Percentiles rank a stretch among this genome's conserved stretches.
Evolutionary conservation across 2,113 vertebrate genomes (phyloP).

Genomic region (Anthoscopus minutus): DNA sequence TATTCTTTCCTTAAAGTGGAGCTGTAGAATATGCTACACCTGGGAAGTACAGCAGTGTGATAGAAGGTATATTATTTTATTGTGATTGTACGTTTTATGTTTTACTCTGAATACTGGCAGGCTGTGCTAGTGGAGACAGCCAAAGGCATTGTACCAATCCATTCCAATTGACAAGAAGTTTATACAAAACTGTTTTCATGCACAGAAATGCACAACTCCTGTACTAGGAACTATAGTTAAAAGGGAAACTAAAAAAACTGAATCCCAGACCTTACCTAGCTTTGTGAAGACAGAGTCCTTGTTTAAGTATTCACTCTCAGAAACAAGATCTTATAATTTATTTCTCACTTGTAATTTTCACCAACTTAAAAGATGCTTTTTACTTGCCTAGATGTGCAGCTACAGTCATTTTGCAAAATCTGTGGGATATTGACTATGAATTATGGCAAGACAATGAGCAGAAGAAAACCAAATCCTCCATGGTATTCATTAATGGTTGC

Average conservation of each 20-base stretch:
- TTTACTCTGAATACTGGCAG: neutral
- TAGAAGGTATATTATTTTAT: neutral
- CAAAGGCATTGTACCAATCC: neutral
- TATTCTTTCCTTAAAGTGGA: neutral
- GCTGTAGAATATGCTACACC: neutral
- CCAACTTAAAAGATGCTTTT: neutral
- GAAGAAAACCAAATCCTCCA: neutral
- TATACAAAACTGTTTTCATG: neutral
- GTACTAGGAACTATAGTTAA: neutral
- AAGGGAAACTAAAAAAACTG: neutral
- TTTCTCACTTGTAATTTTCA: neutral
- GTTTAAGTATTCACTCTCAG: neutral
- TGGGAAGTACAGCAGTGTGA: neutral
- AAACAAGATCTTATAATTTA: neutral
- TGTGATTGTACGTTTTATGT: neutral
- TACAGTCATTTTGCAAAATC: constrained; percentile 25
- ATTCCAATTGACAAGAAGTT: neutral
- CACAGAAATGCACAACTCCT: neutral
- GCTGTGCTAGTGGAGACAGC: neutral
- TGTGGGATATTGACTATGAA: constrained; percentile 10
- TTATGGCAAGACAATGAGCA: constrained; percentile 10
- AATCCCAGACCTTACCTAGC: neutral
- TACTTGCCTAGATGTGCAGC: constrained; percentile 16
- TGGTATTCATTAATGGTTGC: constrained; percentile 24
- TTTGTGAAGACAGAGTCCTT: neutral